Evolutionary conservation across 2,888 invertebrate genomes (phyloP).

Genomic region (Tridacna crocea): DNA sequence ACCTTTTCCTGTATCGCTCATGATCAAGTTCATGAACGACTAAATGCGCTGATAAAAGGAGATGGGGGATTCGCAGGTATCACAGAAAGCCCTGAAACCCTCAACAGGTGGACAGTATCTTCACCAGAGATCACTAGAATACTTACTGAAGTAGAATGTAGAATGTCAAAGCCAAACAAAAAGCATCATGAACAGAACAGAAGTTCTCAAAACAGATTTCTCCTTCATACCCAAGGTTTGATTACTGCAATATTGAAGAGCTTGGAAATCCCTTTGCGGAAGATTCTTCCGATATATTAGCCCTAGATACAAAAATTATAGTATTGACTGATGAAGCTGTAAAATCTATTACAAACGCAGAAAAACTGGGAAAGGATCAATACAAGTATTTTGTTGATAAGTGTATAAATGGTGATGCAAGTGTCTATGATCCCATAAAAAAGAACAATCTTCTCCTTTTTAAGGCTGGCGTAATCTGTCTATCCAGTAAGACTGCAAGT

Average conservation of each 20-base stretch:
- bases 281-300: slow-evolving; percentile 45
- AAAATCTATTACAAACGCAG: neutral
- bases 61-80: slow-evolving; percentile 67
- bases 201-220: slow-evolving; percentile 30
- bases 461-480: neutral
- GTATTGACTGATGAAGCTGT: slow-evolving; percentile 26
- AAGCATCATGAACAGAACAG: slow-evolving; percentile 34
- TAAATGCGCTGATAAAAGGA: slow-evolving; percentile 68
- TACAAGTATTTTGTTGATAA: neutral
- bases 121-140: slow-evolving; percentile 62
- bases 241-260: slow-evolving; percentile 25
- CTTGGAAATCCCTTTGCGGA: slow-evolving; percentile 59
- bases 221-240: slow-evolving; percentile 33
- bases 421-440: slow-evolving; percentile 5
- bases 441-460: slow-evolving; percentile 2
- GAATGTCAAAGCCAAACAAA: neutral
- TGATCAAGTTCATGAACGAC: slow-evolving; percentile 65
- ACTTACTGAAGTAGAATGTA: slow-evolving; percentile 37
- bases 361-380: slow-evolving; percentile 7
- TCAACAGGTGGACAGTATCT: slow-evolving; percentile 68
- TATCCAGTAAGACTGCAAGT: neutral
- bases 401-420: slow-evolving; percentile 6
- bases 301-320: slow-evolving; percentile 23
- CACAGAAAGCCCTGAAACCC: slow-evolving; percentile 65
- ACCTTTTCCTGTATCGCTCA: slow-evolving; percentile 55